Base-by-base conservation (phyloP, 2,888 invertebrate genomes). In the Congeria kusceri region DNA sequence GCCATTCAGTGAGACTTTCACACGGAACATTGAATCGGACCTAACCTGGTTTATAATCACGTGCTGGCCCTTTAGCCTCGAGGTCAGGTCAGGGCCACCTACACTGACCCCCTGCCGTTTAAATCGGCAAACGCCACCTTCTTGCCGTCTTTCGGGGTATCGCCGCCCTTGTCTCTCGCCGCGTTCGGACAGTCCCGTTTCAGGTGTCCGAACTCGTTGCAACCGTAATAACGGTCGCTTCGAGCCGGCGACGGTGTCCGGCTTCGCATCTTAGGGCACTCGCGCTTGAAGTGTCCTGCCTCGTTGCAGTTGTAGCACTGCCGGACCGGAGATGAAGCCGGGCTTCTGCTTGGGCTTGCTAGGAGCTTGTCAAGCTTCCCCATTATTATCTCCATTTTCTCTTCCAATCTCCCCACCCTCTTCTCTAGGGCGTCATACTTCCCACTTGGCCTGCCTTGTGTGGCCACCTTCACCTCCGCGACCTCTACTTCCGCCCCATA, bases 11-110 rank as follows among this genome's bases (percentile, higher is more conserved):
- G 18, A 56, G 11, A 67, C 25, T 18, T 20, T 13, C 9, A 59
- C 49, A 3, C 18, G 20, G 25, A 58, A 68, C 68, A 68, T 58
- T 5, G 44, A 32, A 46, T 27, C 27, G 3, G 44, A 68, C 59
- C 18, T 68, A 1, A 68, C 2, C 28, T 59, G 58, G 7, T n/a
- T 46, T 11, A 68, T 59, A 7, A 32, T 46, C 2, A 68, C 39
- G 25, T 58, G 18, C 2, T 4, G 65, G 58, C 28, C 58, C 4
- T 58, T 25, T 5, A 13, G 13, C 3, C 23, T 23, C 7, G 13
- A 9, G 63, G n/a, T 44, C 49, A 49, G 49, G 20, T 18, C 20
- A 4, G 18, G 49, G 15, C 49, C 49, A 4, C 15, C 49, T 49
- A 49, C 20, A 20, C 49, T 18, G 49, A 49, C 49, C 49, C 49